Evolutionary conservation across 2,797 vertebrate genomes (phyloP).

Genomic region (Melanogrammus aeglefinus): DNA sequence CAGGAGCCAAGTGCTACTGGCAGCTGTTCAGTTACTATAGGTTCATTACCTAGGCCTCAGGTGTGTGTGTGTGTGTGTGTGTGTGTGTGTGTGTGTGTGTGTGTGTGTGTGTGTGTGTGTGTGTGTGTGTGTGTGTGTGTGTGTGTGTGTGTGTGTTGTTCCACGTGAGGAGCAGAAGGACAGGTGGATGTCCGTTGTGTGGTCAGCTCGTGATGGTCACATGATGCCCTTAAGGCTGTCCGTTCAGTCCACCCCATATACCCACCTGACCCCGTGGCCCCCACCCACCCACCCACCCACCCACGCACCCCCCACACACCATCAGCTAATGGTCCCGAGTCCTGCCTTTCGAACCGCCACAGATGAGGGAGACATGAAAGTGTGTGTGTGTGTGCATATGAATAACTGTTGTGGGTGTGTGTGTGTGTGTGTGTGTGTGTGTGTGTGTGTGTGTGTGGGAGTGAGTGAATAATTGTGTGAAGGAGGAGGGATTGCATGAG

Average conservation of each 20-base stretch:
- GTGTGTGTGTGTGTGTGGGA: constrained; percentile 13
- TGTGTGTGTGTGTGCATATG: background rate
- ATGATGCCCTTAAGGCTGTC: constrained; percentile 57
- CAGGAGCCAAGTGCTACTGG: constrained; percentile 14
- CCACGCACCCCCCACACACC: constrained; percentile 24
- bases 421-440: constrained; percentile 11
- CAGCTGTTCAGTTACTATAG: constrained; percentile 29
- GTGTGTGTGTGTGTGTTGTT: constrained; percentile 29
- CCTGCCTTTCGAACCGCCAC: constrained; percentile 21
- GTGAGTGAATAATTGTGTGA: background rate
- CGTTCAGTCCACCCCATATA: constrained; percentile 31
- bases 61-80: constrained; percentile 18
- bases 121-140: constrained; percentile 6
- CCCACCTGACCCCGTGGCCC: background rate
- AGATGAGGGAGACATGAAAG: constrained; percentile 13
- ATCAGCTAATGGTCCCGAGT: constrained; percentile 64
- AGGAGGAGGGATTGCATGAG: background rate
- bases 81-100: constrained; percentile 16
- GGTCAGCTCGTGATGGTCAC: constrained; percentile 62
- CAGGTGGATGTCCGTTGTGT: constrained; percentile 50
- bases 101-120: constrained; percentile 22
- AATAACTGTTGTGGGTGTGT: background rate
- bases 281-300: background rate
- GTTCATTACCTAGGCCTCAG: constrained; percentile 27
- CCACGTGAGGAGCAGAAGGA: constrained; percentile 53